Percentiles rank a stretch among this genome's conserved stretches.
phyloP scores from a whole-genome alignment of 2,797 vertebrate species.

The Muraenolepis orangiensis region DNA sequence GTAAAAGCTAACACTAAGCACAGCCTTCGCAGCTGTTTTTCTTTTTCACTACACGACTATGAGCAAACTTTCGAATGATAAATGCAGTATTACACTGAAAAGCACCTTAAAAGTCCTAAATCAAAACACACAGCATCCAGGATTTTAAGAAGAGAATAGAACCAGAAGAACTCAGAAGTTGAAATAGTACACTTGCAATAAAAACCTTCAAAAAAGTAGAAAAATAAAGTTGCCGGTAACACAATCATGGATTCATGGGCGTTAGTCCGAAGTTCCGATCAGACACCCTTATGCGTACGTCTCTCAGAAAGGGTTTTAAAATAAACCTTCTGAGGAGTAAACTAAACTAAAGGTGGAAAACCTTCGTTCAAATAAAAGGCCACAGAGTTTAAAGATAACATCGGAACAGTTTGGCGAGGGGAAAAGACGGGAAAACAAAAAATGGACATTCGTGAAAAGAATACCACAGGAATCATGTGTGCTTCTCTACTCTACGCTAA shows the following conservation, averaged over 20 bases:
- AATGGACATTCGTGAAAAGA: constrained; percentile 33
- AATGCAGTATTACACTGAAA: constrained; percentile 57
- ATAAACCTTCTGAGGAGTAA: constrained; percentile 38
- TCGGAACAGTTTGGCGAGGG: background rate
- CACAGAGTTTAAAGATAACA: constrained; percentile 34
- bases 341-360: constrained; percentile 32
- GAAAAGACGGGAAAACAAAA: background rate
- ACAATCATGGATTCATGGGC: constrained; percentile 72
- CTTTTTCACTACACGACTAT: constrained; percentile 10
- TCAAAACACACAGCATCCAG: constrained; percentile 40
- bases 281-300: constrained; percentile 55
- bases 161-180: constrained; percentile 62
- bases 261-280: constrained; percentile 49
- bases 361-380: constrained; percentile 59
- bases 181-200: constrained; percentile 67
- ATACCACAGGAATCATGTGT: constrained; percentile 16
- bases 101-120: constrained; percentile 58
- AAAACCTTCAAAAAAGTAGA: constrained; percentile 65
- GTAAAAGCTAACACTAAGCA: constrained; percentile 22
- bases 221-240: constrained; percentile 75
- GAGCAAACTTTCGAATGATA: constrained; percentile 22
- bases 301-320: constrained; percentile 55
- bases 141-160: constrained; percentile 59
- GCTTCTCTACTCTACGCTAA: background rate
- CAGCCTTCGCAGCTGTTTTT: constrained; percentile 6